phyloP scores from a whole-genome alignment of 2,113 vertebrate genomes.

The Anarhynchus alexandrinus region DNA sequence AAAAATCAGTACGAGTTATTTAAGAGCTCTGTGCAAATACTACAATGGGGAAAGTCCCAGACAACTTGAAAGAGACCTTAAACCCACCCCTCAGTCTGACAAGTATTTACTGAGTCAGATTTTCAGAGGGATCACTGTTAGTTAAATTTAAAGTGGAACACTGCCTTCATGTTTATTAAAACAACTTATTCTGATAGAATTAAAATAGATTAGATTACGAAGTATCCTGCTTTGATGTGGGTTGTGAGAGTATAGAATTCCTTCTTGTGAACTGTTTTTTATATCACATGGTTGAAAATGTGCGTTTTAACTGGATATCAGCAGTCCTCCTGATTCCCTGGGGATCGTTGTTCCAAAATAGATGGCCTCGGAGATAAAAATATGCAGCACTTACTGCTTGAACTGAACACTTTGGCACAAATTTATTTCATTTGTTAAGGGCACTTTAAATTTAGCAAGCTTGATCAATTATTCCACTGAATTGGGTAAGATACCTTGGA shows the following conservation, averaged over 20 bases:
- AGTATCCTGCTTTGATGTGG: not conserved
- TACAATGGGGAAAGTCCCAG: not conserved
- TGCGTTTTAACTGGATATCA: not conserved
- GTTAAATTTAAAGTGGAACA: not conserved
- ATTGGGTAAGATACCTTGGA: not conserved
- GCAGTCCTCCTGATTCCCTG: not conserved
- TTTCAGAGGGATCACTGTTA: not conserved
- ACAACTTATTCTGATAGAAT: not conserved
- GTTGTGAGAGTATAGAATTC: not conserved
- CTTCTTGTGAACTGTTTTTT: not conserved
- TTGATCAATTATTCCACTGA: not conserved
- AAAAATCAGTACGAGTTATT: not conserved
- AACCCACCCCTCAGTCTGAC: not conserved
- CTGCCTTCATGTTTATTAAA: not conserved
- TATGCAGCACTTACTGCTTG: not conserved
- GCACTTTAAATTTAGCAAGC: constrained; percentile 18
- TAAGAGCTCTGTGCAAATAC: not conserved
- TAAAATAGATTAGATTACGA: not conserved
- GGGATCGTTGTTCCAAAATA: not conserved
- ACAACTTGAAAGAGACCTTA: not conserved
- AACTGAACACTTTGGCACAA: not conserved
- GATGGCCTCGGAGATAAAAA: not conserved
- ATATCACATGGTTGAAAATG: not conserved
- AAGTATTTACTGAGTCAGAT: not conserved
- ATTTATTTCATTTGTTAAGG: not conserved